A percentile compares a stretch with the other conserved stretches of the same genome.
Evolutionary conservation across 2,888 invertebrate species (phyloP).

Genomic region (Hartigia nigra): DNA sequence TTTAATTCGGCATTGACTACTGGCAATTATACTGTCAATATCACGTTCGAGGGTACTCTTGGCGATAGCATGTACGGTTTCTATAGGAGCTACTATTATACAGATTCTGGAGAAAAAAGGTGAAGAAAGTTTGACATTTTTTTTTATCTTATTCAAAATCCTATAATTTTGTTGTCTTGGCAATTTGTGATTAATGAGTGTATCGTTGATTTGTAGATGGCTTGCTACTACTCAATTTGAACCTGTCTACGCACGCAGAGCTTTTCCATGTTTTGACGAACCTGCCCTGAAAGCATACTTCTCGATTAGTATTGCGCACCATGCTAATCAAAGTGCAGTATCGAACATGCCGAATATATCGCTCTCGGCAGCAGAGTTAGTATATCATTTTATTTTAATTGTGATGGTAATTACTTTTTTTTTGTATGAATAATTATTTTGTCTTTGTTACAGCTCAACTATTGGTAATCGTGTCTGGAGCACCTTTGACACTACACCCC

Average conservation of each 20-base stretch:
- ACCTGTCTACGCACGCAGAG: constrained; percentile 64
- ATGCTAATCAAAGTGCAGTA: constrained; percentile 9
- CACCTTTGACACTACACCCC: constrained; percentile 36
- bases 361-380: constrained; percentile 7
- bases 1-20: constrained; percentile 40
- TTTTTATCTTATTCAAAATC: too few species aligned
- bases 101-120: constrained; percentile 61
- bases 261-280: constrained; percentile 74
- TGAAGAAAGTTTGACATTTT: constrained; percentile 36
- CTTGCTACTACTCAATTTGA: constrained; percentile 78
- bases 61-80: constrained; percentile 73
- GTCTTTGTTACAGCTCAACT: too few species aligned
- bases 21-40: constrained; percentile 70
- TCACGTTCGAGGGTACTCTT: constrained; percentile 71
- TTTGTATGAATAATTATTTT: too few species aligned
- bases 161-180: too few species aligned
- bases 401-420: too few species aligned
- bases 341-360: not conserved
- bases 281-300: constrained; percentile 71
- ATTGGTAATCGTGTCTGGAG: too few species aligned
- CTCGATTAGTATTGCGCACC: constrained; percentile 28
- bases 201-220: constrained; percentile 65
- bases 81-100: constrained; percentile 74
- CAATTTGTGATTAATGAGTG: too few species aligned
- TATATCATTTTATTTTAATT: too few species aligned